Base-by-base conservation (phyloP, 2,797 vertebrate species). In the Diplodus sargus region DNA sequence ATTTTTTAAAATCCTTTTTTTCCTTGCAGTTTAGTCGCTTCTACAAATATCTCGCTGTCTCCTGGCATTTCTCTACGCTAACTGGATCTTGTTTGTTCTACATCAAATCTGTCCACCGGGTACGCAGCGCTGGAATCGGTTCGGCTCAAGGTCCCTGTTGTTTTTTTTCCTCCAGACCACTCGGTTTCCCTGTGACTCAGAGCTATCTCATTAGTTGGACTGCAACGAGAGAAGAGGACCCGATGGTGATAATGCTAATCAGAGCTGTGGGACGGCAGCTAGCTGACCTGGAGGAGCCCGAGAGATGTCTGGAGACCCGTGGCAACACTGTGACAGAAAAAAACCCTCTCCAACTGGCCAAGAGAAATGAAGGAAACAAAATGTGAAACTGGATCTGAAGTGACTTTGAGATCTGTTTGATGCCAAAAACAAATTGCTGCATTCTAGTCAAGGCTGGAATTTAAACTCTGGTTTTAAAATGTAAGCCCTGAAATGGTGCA, bases 131-230 rank as follows among this genome's bases (percentile, higher is more conserved):
- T 77, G 71, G 76, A 84, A 77, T 75, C 5, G 53, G 76, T 84
- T 42, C 1, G 71, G 63, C 88, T 89, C 78, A 45, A 77, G 68
- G 63, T 88, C 81, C 75, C 85, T 76, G 70, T 73, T 87, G 80
- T 83, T 83, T 58, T 72, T 52, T 51, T 25, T 70, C 56, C 76
- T 74, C 73, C 76, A 73, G 76, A 85, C 83, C 81, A 25, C 43
- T 81, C 49, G 18, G 76, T 84, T 86, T 91, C 77, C 76, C 65
- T 84, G 81, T 84, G 85, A 87, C 79, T 79, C 80, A 83, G 70
- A 84, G 90, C 82, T 71, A 85, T 87, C 86, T 89, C 83, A 91
- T 90, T 90, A 91, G 82, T 76, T 63, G 71, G 67, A 60, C 70
- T 45, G 76, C 75, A 64, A 59, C 71, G 25, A 68, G 67, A 85